Evolutionary conservation across 1,140 invertebrate genomes (phyloP).

Genomic region (Colletes latitarsis): DNA sequence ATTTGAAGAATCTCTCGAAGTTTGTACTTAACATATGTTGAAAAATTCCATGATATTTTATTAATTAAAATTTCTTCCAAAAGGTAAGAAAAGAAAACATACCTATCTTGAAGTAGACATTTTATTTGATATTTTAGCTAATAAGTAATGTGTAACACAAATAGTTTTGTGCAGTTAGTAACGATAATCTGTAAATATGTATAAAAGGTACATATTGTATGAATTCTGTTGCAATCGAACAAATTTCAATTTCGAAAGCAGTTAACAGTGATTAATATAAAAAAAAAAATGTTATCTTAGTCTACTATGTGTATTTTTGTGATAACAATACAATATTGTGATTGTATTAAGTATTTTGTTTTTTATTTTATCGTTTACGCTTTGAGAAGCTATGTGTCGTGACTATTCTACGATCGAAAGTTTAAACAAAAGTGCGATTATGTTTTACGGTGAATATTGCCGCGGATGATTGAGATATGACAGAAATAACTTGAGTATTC

Average conservation of each 20-base stretch:
- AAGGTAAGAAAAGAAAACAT: background rate
- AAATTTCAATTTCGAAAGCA: slow-evolving; percentile 1
- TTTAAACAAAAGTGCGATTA: too few relatives aligned
- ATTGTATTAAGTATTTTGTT: too few relatives aligned
- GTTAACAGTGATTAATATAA: background rate
- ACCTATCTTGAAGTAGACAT: background rate
- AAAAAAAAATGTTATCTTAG: background rate
- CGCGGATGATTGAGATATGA: too few relatives aligned
- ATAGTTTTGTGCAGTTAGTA: slow-evolving; percentile 2
- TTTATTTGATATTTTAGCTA: background rate
- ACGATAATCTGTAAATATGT: slow-evolving; percentile 23
- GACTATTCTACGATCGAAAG: too few relatives aligned
- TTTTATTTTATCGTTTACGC: too few relatives aligned
- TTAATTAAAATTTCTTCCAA: background rate
- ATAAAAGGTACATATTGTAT: slow-evolving; percentile 7
- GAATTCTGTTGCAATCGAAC: background rate
- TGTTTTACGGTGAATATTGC: too few relatives aligned
- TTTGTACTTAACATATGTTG: background rate
- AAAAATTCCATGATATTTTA: too few relatives aligned
- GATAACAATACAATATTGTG: background rate
- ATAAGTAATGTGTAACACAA: background rate
- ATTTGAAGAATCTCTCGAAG: background rate
- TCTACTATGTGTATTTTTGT: slow-evolving; percentile 1
- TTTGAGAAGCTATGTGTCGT: too few relatives aligned
- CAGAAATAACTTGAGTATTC: too few relatives aligned